Conservation (phyloP, 2,113 vertebrate genomes). For the Nyctereutes procyonoides region DNA sequence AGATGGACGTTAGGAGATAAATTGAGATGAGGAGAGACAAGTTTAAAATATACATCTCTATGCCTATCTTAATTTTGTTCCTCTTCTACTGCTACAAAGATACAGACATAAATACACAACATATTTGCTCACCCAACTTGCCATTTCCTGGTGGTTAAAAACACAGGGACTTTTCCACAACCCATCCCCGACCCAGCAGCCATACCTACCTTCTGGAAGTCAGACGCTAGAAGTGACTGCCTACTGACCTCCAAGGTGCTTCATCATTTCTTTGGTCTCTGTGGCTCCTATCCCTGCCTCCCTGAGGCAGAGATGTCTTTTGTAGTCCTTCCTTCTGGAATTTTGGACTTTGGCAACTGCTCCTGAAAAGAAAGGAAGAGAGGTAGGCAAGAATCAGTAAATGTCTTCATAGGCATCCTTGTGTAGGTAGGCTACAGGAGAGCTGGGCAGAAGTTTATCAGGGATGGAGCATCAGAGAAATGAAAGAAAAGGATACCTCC, state of each 20-base stretch:
- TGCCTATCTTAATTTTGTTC: slow-evolving; percentile 7
- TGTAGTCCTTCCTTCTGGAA: slow-evolving; percentile 47
- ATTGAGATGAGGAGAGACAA: slow-evolving; percentile 1
- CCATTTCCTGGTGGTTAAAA: slow-evolving; percentile 31
- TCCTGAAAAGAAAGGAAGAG: slow-evolving; percentile 67
- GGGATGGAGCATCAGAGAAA: background rate
- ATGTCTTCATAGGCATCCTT: background rate
- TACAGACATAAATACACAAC: background rate
- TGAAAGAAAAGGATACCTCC: slow-evolving; percentile 47
- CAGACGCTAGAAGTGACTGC: slow-evolving; percentile 3
- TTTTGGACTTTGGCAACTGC: slow-evolving; percentile 37
- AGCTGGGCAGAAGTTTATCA: background rate
- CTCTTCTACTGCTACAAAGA: slow-evolving; percentile 40
- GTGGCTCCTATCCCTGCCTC: slow-evolving; percentile 37
- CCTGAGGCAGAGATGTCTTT: slow-evolving; percentile 30
- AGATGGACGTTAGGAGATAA: slow-evolving; percentile 33
- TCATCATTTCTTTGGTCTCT: slow-evolving; percentile 23
- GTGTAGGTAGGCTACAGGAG: background rate
- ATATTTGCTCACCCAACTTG: slow-evolving; percentile 37
- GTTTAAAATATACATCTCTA: slow-evolving; percentile 39
- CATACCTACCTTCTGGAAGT: slow-evolving; percentile 68
- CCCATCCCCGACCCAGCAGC: background rate
- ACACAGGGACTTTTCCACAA: slow-evolving; percentile 26
- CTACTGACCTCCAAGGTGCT: slow-evolving; percentile 21
- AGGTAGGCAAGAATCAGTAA: background rate